Evolutionary conservation across 2,113 vertebrate species (phyloP), one percentile per base, ranked within the genome.

Genomic region (Hylia prasina): DNA sequence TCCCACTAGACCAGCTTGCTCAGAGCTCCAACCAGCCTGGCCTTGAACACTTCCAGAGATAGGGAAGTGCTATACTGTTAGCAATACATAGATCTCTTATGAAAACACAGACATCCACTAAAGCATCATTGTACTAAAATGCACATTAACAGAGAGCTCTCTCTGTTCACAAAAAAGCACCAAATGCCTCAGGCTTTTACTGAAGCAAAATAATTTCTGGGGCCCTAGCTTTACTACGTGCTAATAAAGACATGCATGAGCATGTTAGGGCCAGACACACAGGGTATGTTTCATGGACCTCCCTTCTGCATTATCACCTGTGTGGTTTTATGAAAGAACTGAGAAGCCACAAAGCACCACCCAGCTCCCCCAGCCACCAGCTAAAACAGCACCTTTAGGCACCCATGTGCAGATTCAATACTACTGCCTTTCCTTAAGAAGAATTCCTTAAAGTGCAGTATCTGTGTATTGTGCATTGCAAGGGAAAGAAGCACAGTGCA

Each of bases 371-470:
- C 57, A 65, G 31, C 8, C 60, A 31, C 23, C 28, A 9, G 40
- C 40, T 5, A 10, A 9, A 51, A 21, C 2, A 56, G 23, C 76
- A 64, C 40, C 50, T 37, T 42, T 13, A 33, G 44, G 25, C 5
- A 51, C 18, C 16, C 21, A 8, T 0, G 0, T 44, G 37, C 51
- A 53, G 47, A 53, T 39, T 35, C 57, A 80, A 4, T 2, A 2
- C 39, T 27, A 7, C 16, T 50, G 19, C 27, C 22, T 39, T 23
- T 48, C 47, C 31, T 57, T 39, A 60, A 40, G 33, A 45, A 48
- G 11, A 19, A 7, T 2, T 19, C 25, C 3, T 0, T 2, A 37
- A 54, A 23, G 7, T 84, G 35, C 60, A 60, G 24, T 23, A 65
- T 13, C 19, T 61, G 24, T 4, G 22, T 4, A 27, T 0, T 28